Conservation (phyloP, 2,888 invertebrate species). For the Nasonia oneida region DNA sequence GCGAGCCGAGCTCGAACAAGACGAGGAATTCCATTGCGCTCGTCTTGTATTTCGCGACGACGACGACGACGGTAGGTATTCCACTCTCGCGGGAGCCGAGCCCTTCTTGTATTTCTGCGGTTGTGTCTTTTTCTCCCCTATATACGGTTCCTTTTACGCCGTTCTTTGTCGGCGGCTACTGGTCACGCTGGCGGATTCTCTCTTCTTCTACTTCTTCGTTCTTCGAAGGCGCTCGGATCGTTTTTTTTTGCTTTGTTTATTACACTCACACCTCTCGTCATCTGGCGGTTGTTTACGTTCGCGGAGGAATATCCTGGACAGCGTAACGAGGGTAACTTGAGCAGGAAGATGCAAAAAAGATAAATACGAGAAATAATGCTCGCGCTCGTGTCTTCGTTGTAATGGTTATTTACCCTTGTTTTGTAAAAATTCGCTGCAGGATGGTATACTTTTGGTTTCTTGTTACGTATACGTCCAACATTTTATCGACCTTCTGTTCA, state of each 20-base stretch:
- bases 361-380: constrained; percentile 24
- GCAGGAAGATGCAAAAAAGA: constrained; percentile 15
- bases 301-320: constrained; percentile 13
- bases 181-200: neutral
- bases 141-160: constrained; percentile 20
- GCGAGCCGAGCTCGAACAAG: neutral
- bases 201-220: constrained; percentile 10
- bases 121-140: neutral
- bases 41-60: constrained; percentile 36
- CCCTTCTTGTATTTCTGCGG: constrained; percentile 19
- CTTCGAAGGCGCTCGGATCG: neutral
- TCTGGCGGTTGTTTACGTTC: neutral
- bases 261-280: constrained; percentile 8
- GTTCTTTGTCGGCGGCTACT: constrained; percentile 19
- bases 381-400: neutral
- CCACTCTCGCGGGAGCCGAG: neutral
- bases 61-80: neutral
- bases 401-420: neutral
- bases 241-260: constrained; percentile 38
- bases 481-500: no score
- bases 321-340: constrained; percentile 37
- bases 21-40: constrained; percentile 39
- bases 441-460: neutral
- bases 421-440: neutral
- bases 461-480: no score